Evolutionary conservation across 1,140 invertebrate genomes (phyloP).

Genomic region (Littorina saxatilis): DNA sequence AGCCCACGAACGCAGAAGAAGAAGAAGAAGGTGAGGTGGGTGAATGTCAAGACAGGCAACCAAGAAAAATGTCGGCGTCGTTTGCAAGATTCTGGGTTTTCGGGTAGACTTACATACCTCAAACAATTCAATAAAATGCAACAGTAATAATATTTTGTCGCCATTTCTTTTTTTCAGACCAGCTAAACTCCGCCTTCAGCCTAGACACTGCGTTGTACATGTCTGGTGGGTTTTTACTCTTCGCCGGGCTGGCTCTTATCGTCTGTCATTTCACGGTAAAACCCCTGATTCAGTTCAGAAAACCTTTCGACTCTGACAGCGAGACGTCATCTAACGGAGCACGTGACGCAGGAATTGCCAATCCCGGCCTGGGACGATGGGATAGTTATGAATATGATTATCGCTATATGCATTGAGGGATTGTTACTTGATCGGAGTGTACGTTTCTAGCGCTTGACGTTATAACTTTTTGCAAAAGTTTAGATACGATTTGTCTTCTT

Average conservation of each 20-base stretch:
- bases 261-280: neutral
- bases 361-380: neutral
- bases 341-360: neutral
- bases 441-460: neutral
- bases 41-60: no score
- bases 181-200: slow-evolving; percentile 2
- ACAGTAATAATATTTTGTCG: no score
- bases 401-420: neutral
- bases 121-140: no score
- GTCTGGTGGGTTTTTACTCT: neutral
- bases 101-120: no score
- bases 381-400: neutral
- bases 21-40: no score
- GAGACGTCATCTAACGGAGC: neutral
- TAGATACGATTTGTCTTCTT: no score
- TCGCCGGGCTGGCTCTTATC: neutral
- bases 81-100: no score
- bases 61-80: no score
- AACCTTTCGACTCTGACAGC: neutral
- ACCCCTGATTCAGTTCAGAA: neutral
- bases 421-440: neutral
- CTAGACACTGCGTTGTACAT: neutral
- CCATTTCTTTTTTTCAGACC: neutral
- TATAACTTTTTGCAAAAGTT: neutral
- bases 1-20: no score